phyloP scores from a whole-genome alignment of 2,113 vertebrate species.

The Epinephelus lanceolatus region DNA sequence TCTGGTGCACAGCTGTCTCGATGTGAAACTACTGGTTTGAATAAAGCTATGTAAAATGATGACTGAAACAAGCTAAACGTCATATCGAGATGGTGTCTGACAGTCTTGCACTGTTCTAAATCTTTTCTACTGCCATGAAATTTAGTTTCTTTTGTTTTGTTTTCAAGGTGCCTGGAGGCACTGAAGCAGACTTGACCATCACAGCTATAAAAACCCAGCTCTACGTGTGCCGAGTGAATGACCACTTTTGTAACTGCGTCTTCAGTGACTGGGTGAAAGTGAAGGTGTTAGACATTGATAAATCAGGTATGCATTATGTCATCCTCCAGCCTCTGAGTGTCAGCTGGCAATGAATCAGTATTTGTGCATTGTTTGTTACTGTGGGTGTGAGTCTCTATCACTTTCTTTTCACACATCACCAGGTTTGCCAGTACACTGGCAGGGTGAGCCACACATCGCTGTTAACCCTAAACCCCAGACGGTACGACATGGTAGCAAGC shows the following conservation, averaged over 20 bases:
- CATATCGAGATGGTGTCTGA: neutral
- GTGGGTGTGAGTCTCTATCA: neutral
- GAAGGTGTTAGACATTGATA: constrained; percentile 81
- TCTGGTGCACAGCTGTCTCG: neutral
- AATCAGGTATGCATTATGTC: constrained; percentile 69
- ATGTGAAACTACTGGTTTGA: neutral
- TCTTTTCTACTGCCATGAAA: neutral
- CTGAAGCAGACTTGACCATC: constrained; percentile 81
- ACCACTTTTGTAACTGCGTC: constrained; percentile 75
- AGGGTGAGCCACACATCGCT: constrained; percentile 84
- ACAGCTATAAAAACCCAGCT: constrained; percentile 78
- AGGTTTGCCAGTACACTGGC: constrained; percentile 84
- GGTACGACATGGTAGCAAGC: constrained; percentile 63
- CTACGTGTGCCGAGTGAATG: constrained; percentile 88
- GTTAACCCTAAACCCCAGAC: constrained; percentile 81
- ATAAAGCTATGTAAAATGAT: neutral
- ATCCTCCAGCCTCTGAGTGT: neutral
- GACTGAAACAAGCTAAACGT: neutral
- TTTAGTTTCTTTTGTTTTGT: neutral
- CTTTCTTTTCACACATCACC: constrained; percentile 1
- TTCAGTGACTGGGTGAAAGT: constrained; percentile 90
- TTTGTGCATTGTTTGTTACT: neutral
- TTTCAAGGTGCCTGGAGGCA: constrained; percentile 82
- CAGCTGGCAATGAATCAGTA: neutral
- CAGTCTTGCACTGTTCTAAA: neutral